Evolutionary conservation across 2,888 invertebrate species (phyloP), one percentile per base, ranked within the genome.

Genomic region (Sepioteuthis lessoniana): DNA sequence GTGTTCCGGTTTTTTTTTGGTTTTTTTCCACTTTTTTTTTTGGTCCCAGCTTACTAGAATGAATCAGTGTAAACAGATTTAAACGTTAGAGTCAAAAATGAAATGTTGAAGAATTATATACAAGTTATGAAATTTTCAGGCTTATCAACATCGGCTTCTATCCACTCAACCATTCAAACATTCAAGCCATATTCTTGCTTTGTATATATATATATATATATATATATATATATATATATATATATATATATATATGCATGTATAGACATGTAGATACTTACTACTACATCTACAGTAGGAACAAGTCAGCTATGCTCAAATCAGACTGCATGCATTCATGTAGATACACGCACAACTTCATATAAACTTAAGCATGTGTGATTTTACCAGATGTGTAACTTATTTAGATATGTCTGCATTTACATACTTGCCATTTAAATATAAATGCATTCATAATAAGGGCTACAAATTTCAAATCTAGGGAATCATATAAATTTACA

Each of bases 31-130:
- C 76, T n/a, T 25, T 35, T 76, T 31, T 60, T 76, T 76, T 76
- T 76, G 76, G 76, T 76, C 76, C 76, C 76, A 76, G 76, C n/a
- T 76, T 76, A n/a, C 76, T 76, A 76, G n/a, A 76, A 76, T 76
- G 76, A 76, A 76, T 76, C 4, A 35, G n/a, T n/a, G 76, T 76
- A 76, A 42, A 76, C n/a, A 35, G 55, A 55, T 55, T 55, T 55
- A 76, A 76, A 76, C 13, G 13, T 76, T 76, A 76, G 76, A n/a
- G 13, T n/a, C 16, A 76, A 76, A 5, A 76, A 76, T 76, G 76
- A 16, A 76, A 76, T n/a, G 19, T 76, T 76, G n/a, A 76, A 76
- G 76, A 76, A 76, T 76, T 76, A 76, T 76, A 76, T 76, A 76
- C 76, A 76, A n/a, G n/a, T n/a, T n/a, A 76, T 76, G 76, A 76